Conservation (phyloP, 2,888 invertebrate genomes). For the Zonitis immaculata region DNA sequence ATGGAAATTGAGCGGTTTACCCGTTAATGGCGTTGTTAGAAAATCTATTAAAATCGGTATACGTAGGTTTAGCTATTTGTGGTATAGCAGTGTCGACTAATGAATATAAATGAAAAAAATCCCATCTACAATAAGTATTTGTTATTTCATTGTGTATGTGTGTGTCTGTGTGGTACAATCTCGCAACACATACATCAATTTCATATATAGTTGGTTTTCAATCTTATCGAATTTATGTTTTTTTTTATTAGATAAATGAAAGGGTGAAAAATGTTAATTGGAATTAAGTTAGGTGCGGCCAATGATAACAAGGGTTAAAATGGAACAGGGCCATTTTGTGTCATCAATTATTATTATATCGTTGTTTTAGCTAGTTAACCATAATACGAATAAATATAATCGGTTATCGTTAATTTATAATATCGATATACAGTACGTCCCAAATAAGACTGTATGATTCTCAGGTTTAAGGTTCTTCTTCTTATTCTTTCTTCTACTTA, state of each 20-base stretch:
- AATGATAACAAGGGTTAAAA: background rate
- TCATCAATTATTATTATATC: constrained; percentile 28
- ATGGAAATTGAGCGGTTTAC: constrained; percentile 16
- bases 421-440: too few relatives aligned
- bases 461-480: too few relatives aligned
- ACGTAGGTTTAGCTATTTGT: constrained; percentile 11
- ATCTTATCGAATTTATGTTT: background rate
- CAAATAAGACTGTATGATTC: too few relatives aligned
- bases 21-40: constrained; percentile 14
- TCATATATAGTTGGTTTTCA: background rate
- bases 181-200: background rate
- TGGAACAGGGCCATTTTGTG: constrained; percentile 6
- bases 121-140: constrained; percentile 6
- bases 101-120: constrained; percentile 21
- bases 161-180: background rate
- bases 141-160: background rate
- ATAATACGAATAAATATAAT: constrained; percentile 24
- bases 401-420: constrained; percentile 4
- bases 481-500: too few relatives aligned
- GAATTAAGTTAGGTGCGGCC: constrained; percentile 9
- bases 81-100: constrained; percentile 1
- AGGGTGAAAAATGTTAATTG: constrained; percentile 16
- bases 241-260: background rate
- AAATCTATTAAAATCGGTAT: constrained; percentile 16
- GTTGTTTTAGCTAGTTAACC: too few relatives aligned